Evolutionary conservation across 1,140 invertebrate species (phyloP).

Genomic region (Chelonus insularis): DNA sequence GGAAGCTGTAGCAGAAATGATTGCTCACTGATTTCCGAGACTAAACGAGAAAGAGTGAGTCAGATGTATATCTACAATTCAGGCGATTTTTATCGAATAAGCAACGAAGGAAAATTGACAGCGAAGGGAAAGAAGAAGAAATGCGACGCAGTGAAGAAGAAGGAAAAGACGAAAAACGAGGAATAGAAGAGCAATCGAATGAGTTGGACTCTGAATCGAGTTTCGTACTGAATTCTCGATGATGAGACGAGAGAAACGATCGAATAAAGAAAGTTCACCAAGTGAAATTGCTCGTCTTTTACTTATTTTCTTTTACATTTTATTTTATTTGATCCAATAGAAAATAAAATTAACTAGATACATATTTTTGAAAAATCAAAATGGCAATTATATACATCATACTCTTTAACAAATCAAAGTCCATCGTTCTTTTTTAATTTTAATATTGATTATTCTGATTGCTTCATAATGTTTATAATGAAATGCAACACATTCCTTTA

Average conservation of each 20-base stretch:
- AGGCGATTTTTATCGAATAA: constrained; percentile 16
- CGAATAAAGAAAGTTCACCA: constrained; percentile 19
- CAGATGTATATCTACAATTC: background rate
- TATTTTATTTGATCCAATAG: background rate
- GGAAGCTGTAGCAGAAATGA: background rate
- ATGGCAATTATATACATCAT: too few species aligned
- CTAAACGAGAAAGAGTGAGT: background rate
- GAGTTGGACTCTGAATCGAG: constrained; percentile 24
- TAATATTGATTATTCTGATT: too few species aligned
- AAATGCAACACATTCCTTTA: too few species aligned
- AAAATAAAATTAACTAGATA: too few species aligned
- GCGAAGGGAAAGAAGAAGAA: background rate
- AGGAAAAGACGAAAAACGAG: constrained; percentile 5
- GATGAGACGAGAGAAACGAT: constrained; percentile 24
- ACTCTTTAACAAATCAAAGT: too few species aligned
- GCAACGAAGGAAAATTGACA: constrained; percentile 13
- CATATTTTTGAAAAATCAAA: too few species aligned
- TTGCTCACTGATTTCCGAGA: constrained; percentile 6
- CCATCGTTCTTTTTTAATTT: too few species aligned
- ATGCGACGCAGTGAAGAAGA: constrained; percentile 6
- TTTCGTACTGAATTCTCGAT: constrained; percentile 30
- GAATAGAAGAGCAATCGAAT: constrained; percentile 26
- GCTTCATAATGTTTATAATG: too few species aligned
- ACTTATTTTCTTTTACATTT: background rate
- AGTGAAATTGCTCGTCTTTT: constrained; percentile 16